phyloP scores from a whole-genome alignment of 37 sponge, comb jelly and placozoan species.

The Tethya wilhelma region DNA sequence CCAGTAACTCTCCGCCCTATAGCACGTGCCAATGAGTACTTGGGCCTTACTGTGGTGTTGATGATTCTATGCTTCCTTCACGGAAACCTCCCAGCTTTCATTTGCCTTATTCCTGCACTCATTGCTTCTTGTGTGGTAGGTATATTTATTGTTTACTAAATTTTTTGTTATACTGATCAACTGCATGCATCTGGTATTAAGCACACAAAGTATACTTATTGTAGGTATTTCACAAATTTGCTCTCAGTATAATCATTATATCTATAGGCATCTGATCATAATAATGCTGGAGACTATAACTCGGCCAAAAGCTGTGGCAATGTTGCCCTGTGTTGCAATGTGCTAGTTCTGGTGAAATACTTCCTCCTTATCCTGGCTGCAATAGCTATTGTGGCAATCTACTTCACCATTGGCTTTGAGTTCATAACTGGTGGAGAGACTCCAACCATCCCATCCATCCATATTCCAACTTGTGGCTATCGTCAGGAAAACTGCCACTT shows the following conservation, averaged over 20 bases:
- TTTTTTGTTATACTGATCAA: neutral
- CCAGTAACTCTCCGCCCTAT: neutral
- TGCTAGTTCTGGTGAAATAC: neutral
- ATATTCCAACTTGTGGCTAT: too few relatives aligned
- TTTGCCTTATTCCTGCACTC: constrained; percentile 11
- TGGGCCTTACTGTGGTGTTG: neutral
- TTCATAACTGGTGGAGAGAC: too few relatives aligned
- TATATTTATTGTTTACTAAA: neutral
- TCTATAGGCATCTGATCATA: constrained; percentile 11
- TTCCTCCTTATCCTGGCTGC: neutral
- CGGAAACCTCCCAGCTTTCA: constrained; percentile 23
- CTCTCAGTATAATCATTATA: neutral
- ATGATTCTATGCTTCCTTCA: constrained; percentile 19
- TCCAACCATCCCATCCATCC: too few relatives aligned
- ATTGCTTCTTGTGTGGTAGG: constrained; percentile 11
- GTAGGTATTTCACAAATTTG: neutral
- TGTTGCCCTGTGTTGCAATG: constrained; percentile 18
- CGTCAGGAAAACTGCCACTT: too few relatives aligned
- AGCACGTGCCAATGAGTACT: constrained; percentile 19
- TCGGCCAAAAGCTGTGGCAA: constrained; percentile 16
- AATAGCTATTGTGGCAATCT: neutral
- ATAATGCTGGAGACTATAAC: constrained; percentile 35
- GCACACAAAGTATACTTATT: neutral
- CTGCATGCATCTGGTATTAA: neutral
- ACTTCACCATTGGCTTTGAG: too few relatives aligned